Conservation (phyloP, 2,113 vertebrate species). For the Leuciscus idus region DNA sequence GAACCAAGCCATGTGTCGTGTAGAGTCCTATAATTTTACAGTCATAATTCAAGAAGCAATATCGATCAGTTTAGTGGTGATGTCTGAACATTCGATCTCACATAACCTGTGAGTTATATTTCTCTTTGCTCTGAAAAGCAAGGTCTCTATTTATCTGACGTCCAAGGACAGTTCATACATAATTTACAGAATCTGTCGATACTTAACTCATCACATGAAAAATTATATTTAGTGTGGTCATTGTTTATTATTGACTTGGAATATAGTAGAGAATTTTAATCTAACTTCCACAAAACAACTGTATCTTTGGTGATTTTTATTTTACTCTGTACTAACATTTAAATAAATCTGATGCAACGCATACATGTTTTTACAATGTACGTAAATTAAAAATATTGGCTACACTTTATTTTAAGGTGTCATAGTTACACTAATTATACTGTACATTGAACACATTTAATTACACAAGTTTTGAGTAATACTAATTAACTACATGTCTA, state of each 20-base stretch:
- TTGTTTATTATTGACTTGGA: not conserved
- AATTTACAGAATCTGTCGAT: not conserved
- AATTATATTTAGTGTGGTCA: not conserved
- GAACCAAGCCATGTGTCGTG: not conserved
- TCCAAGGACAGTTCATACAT: not conserved
- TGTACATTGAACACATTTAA: too few species aligned
- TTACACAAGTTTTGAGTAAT: too few species aligned
- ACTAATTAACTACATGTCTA: too few species aligned
- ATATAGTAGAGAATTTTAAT: not conserved
- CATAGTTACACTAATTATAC: too few species aligned
- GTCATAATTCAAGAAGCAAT: not conserved
- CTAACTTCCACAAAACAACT: not conserved
- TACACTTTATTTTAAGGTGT: too few species aligned
- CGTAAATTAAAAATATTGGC: too few species aligned
- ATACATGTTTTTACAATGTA: too few species aligned
- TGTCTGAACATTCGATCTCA: not conserved
- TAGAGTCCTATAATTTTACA: not conserved
- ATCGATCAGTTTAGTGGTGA: conserved; percentile 8
- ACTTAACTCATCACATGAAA: not conserved
- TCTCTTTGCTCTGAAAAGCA: not conserved
- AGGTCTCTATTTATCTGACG: not conserved
- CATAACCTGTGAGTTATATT: not conserved
- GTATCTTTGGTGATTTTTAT: not conserved
- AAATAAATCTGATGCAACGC: too few species aligned
- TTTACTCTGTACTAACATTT: too few species aligned